Conservation (phyloP, 2,797 vertebrate genomes). For the Coendou prehensilis region DNA sequence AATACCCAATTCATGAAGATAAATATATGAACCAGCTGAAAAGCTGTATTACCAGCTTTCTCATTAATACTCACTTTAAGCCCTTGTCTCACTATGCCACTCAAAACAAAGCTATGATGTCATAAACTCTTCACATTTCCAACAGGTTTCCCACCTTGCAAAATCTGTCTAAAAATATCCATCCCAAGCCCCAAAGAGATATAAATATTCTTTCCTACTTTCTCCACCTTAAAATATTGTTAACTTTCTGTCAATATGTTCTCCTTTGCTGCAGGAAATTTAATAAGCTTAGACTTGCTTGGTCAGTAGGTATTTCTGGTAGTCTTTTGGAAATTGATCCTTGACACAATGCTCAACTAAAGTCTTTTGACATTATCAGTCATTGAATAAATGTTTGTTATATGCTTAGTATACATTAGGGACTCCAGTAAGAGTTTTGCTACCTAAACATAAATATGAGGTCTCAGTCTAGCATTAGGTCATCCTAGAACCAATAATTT, state of each 20-base stretch:
- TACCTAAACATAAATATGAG: not conserved
- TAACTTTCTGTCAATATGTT: not conserved
- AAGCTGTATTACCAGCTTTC: no score
- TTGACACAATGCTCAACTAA: slow-evolving; percentile 10
- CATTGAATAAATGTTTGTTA: slow-evolving; percentile 3
- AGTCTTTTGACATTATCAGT: not conserved
- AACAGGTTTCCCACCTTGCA: not conserved
- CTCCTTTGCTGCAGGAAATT: not conserved
- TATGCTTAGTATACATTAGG: not conserved
- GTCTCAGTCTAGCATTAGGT: not conserved
- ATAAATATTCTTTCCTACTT: slow-evolving; percentile 33
- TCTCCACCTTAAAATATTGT: not conserved
- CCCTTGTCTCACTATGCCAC: not conserved
- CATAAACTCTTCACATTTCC: not conserved
- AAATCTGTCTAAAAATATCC: slow-evolving; percentile 28
- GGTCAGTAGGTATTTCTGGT: slow-evolving; percentile 3
- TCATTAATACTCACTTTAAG: slow-evolving; percentile 37
- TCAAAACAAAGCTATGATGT: not conserved
- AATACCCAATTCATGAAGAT: slow-evolving; percentile 4
- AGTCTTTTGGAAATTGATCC: slow-evolving; percentile 1
- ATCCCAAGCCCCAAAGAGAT: not conserved
- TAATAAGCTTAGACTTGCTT: not conserved
- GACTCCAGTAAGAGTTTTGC: not conserved
- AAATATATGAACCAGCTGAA: not conserved
- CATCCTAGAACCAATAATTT: slow-evolving; percentile 19